A percentile compares a stretch with the other conserved stretches of the same genome.
Conservation (phyloP, 53 echinoderm and acorn worm species). For the Paracentrotus lividus region DNA sequence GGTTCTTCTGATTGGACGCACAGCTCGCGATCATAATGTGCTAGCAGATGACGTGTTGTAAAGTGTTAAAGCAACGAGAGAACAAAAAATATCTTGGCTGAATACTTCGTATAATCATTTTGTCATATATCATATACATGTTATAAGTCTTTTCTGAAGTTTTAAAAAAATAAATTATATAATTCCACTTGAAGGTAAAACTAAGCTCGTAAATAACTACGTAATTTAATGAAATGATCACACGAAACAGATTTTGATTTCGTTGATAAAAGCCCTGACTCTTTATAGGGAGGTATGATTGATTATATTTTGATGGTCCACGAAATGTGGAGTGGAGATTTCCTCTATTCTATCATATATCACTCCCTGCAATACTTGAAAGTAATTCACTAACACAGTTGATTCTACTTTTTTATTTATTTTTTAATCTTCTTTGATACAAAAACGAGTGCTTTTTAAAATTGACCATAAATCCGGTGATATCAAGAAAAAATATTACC, state of each 20-base stretch:
- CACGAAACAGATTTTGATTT: neutral
- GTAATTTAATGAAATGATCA: too few relatives aligned
- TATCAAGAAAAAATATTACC: slow-evolving; percentile 6
- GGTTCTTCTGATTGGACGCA: too few relatives aligned
- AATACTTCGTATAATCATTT: too few relatives aligned
- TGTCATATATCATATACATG: too few relatives aligned
- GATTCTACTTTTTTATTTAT: neutral
- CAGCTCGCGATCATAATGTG: too few relatives aligned
- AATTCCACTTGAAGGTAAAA: too few relatives aligned
- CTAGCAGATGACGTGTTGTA: too few relatives aligned
- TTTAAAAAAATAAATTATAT: too few relatives aligned
- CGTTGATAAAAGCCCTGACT: neutral
- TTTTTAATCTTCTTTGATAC: neutral
- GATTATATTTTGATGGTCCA: neutral
- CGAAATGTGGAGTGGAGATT: neutral
- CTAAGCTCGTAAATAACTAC: too few relatives aligned
- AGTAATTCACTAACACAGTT: neutral
- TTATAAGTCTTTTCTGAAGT: too few relatives aligned
- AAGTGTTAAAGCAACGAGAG: too few relatives aligned
- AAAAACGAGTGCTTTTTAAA: slow-evolving; percentile 4
- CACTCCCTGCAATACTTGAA: neutral
- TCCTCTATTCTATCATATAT: neutral
- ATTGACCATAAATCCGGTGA: neutral
- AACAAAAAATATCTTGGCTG: too few relatives aligned
- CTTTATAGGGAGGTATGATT: neutral